Base-by-base conservation (phyloP, 2,888 invertebrate species). In the Drosophila quinaria region DNA sequence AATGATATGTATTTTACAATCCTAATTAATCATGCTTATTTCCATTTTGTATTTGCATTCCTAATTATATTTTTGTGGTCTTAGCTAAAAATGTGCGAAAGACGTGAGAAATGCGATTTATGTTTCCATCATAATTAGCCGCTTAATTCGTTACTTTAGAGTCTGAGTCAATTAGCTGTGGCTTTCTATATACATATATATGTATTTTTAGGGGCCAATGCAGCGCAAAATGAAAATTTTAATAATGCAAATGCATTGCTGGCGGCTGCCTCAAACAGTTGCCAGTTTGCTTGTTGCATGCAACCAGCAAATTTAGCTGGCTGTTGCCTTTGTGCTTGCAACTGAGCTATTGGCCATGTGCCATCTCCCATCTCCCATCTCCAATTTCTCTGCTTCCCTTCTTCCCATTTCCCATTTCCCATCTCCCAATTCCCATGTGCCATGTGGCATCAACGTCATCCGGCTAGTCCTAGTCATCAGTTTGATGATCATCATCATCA, bases 171-270 rank as follows among this genome's bases (percentile, higher is more conserved):
- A 81, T 81, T 73, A 78, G 63, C 15, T 49, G 41, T 39, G 65
- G 47, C 46, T 64, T 50, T 56, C 42, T 46, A 13, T 22, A 22
- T 22, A 22, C 4, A 25, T 5, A 25, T 22, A 22, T 22, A 22
- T 5, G 1, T 25, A 25, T 47, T 71, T 66, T 76, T 68, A 25
- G 44, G 46, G 49, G 31, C 25, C 49, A 50, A 46, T 65, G 71
- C 60, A 75, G 65, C 63, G 52, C 44, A 54, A 82, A 88, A 83
- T 86, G 74, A 87, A 87, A 80, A 84, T 87, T 75, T 87, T 81
- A 89, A 89, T 89, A 89, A 87, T 84, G 85, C 85, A 84, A 78
- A 87, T 84, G 80, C 68, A 52, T 56, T 73, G 70, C 70, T 42
- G 51, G 37, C 44, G 71, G 71, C 70, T 67, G 80, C 70, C 64